Conservation (phyloP, 2,113 vertebrate genomes). For the Muntiacus reevesi region DNA sequence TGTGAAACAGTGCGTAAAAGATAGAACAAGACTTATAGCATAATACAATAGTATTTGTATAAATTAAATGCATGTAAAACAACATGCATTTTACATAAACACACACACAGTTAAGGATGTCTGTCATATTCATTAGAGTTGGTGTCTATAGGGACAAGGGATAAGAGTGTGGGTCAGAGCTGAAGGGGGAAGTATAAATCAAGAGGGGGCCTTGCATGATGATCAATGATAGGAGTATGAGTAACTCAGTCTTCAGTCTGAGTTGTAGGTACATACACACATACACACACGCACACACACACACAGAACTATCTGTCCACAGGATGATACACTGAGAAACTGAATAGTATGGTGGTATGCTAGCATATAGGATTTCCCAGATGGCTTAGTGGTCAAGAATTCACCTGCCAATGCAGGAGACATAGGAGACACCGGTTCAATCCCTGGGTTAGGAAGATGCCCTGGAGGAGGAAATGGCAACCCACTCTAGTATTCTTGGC, state of each 20-base stretch:
- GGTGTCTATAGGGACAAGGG: background rate
- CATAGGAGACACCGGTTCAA: background rate
- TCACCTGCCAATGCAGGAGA: background rate
- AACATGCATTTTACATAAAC: background rate
- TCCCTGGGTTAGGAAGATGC: background rate
- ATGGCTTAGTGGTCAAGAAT: background rate
- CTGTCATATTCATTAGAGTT: background rate
- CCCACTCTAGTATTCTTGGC: background rate
- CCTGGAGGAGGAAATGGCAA: background rate
- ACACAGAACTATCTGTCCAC: background rate
- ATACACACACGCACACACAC: background rate
- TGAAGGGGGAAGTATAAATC: background rate
- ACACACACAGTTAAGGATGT: background rate
- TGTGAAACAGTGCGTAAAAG: background rate
- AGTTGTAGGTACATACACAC: background rate
- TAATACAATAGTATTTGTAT: background rate
- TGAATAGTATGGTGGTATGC: background rate
- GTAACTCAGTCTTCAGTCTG: background rate
- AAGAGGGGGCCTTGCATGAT: background rate
- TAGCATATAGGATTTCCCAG: background rate
- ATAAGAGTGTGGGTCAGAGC: background rate
- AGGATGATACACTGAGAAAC: background rate
- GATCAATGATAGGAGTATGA: background rate
- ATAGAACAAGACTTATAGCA: background rate
- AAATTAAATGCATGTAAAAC: background rate